Base-by-base conservation (phyloP, 2,113 vertebrate genomes). In the Centropristis striata region DNA sequence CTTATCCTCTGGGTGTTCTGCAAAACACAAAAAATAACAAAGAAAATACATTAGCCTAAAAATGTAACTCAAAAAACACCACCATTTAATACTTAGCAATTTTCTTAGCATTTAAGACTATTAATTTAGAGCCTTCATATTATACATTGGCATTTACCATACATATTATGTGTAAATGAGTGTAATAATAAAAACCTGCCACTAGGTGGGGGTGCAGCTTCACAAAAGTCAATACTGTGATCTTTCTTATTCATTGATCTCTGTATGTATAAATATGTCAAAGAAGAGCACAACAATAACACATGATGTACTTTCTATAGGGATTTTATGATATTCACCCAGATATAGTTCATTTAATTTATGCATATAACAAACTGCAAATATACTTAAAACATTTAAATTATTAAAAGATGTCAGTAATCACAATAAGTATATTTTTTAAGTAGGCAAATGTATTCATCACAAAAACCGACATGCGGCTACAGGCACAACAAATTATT, bases 1-100 rank as follows among this genome's bases (percentile, higher is more conserved):
- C 93, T 97, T 95, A 99, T 97, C 95, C 98, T 96, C 46, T 99
- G 98, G 81, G 96, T 94, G 65, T 97, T 98, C 97, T 99, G 95
- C 13, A 92, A 82, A 80, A 92, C 78, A 92, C 59, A 69, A 77
- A 53, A n/a, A 63, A 53, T 7, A 63, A 58, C 13, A 75, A 18
- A 80, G 14, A 80, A 68, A 73, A 44, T 44, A 11, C 28, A 65
- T 80, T 15, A 77, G 14, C 23, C 6, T 3, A 51, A 66, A 6
- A 78, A 27, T 12, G 25, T 12, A 57, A 64, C n/a, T 2, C 1
- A 8, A 13, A 15, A 42, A 47, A 37, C 4, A n/a, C 3, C 6
- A 15, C 14, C 20, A 13, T 32, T 5, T 41, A 15, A 28, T 32
- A 5, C 14, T 5, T 1, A 10, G 51, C 4, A 37, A 14, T 54